Evolutionary conservation across 2,888 invertebrate species (phyloP), one percentile per base, ranked within the genome.

Genomic region (Atherix ibis): DNA sequence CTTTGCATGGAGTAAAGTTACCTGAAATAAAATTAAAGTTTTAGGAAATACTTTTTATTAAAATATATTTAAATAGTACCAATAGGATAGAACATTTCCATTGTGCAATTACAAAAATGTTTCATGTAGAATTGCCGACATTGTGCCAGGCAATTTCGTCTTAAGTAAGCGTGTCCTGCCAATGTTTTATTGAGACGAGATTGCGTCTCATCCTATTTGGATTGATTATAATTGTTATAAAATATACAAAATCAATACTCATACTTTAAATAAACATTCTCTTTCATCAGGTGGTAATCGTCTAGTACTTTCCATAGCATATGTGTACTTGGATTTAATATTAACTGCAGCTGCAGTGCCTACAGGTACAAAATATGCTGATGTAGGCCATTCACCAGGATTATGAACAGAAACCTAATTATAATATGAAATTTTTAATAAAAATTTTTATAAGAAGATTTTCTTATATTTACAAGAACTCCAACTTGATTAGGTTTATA

Each of bases 51-150:
- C 10, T 22, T 22, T 8, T 22, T 22, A 10, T 22, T 22, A n/a
- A n/a, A n/a, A n/a, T n/a, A n/a, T n/a, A n/a, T n/a, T n/a, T n/a
- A n/a, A n/a, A n/a, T n/a, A 26, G 38, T 34, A 58, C 59, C 58
- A 37, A 51, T 48, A 26, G 61, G 59, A 50, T 53, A 60, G 19
- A 59, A 44, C 34, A 58, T 43, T 38, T 59, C 61, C 43, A 60
- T 32, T 14, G 56, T 58, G 42, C 61, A 61, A 43, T 60, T 59
- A 36, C 60, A 61, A 38, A 50, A 54, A 19, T 45, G 44, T 18
- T 54, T 39, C 43, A 56, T 45, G 47, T 58, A 50, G 42, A 52
- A 49, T 42, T 59, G 59, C 42, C 56, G 55, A 42, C 61, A 61
- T 43, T 58, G 51, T 15, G 57, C 47, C 35, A 49, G 42, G 39